Base-by-base conservation (phyloP, 2,888 invertebrate genomes). In the Fragum fragum region DNA sequence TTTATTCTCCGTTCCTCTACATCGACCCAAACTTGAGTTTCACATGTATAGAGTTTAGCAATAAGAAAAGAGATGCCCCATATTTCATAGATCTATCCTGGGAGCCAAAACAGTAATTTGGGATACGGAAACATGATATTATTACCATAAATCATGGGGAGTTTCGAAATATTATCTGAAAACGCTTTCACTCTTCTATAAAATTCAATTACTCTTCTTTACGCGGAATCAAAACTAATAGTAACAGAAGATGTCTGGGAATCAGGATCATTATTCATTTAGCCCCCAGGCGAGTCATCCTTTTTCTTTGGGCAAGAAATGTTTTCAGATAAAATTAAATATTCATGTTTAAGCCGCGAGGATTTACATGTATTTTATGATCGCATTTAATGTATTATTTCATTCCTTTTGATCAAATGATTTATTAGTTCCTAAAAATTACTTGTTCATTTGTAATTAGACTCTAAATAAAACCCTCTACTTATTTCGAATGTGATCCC, bases 131-230 rank as follows among this genome's bases (percentile, higher is more conserved):
- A 32, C 61, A 61, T 61, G 32, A 32, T 61, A 61, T 29, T 61
- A 7, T 61, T n/a, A 29, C 61, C 18, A 61, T 7, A 61, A 61
- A 32, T 32, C 32, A 32, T 47, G 14, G 47, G 7, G 16, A 47
- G 5, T 47, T 47, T 3, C 18, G 7, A 16, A 47, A 47, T 47
- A n/a, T 47, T 18, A 47, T 47, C 7, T 47, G 18, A 14, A 47
- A n/a, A 14, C 47, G 47, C n/a, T 47, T 47, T 14, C 47, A 47
- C 47, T 47, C 18, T 47, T 14, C 28, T 61, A 29, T 61, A 61
- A 36, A 61, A 61, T 32, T 61, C 61, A 61, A 61, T 61, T 61
- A 32, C 32, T 61, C 61, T 61, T 61, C 32, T 61, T 61, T 61
- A n/a, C 61, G 14, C 2, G 2, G 28, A 61, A 61, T 61, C 61